These are phyloP conservation scores for Thripadectes ignobilis DNA, from an alignment of 2,797 vertebrate species.

Conservation along the genomic window DNA sequence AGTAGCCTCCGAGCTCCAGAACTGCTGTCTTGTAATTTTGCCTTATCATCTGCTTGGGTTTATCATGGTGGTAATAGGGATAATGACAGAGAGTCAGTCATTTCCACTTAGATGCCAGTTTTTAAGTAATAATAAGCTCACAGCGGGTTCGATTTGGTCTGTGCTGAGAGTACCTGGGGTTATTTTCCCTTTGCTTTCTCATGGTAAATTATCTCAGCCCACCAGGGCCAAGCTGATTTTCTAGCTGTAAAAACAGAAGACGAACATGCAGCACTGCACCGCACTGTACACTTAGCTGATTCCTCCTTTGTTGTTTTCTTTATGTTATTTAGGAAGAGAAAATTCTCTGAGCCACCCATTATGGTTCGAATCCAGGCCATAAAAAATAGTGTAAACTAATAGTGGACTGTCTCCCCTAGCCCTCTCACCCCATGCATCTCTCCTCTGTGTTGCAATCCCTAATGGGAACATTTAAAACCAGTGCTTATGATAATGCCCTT, in stretches of 20 bases:
- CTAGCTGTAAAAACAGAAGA: constrained; percentile 46
- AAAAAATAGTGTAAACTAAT: constrained; percentile 48
- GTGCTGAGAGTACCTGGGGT: constrained; percentile 67
- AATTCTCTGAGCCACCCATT: neutral
- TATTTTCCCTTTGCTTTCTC: constrained; percentile 66
- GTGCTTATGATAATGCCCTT: constrained; percentile 75
- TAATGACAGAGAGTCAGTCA: constrained; percentile 75
- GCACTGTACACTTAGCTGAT: neutral
- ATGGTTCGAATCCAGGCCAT: constrained; percentile 41
- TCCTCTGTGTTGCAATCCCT: constrained; percentile 60
- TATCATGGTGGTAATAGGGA: constrained; percentile 77
- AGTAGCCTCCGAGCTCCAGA: constrained; percentile 54
- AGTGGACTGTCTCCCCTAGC: constrained; percentile 51
- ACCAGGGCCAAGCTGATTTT: constrained; percentile 56
- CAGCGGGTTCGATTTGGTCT: constrained; percentile 68
- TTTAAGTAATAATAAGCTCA: constrained; percentile 76
- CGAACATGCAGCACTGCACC: neutral
- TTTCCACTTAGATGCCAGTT: constrained; percentile 74
- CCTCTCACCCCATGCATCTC: constrained; percentile 34
- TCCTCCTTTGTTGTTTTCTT: constrained; percentile 48
- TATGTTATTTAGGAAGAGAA: constrained; percentile 35
- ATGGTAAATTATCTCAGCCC: constrained; percentile 67
- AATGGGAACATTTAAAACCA: constrained; percentile 72
- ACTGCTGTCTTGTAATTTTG: constrained; percentile 76
- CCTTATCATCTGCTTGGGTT: constrained; percentile 77